Percentiles rank a stretch among this genome's conserved stretches.
Evolutionary conservation across 2,797 vertebrate genomes (phyloP).

Genomic region (Epinephelus coioides): DNA sequence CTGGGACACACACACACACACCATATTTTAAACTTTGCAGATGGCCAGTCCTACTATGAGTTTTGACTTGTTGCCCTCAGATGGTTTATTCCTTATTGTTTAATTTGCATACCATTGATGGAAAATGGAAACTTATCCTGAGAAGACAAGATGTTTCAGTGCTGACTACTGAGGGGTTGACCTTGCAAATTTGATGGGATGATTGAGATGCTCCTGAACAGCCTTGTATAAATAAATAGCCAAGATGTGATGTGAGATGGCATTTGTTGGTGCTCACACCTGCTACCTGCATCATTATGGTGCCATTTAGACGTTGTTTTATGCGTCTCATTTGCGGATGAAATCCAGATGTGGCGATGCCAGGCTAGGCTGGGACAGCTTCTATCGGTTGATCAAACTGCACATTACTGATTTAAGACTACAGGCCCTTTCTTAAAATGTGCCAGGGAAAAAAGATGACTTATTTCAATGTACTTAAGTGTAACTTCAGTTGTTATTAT

Average conservation of each 20-base stretch:
- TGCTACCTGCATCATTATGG: neutral
- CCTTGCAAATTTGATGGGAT: neutral
- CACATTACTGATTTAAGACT: no score
- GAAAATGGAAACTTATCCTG: neutral
- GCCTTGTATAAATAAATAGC: neutral
- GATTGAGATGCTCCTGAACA: neutral
- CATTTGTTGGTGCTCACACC: neutral
- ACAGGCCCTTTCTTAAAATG: no score
- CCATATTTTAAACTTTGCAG: constrained; percentile 34
- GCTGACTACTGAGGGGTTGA: neutral
- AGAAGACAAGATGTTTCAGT: neutral
- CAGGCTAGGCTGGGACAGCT: no score
- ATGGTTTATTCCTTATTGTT: constrained; percentile 27
- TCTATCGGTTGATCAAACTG: no score
- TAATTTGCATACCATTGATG: neutral
- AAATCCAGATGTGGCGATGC: no score
- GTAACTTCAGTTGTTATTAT: neutral
- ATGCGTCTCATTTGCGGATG: no score
- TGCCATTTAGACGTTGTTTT: neutral
- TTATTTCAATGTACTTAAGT: neutral
- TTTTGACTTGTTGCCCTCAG: constrained; percentile 15
- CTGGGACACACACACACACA: neutral
- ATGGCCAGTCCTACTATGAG: constrained; percentile 30
- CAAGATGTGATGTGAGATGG: neutral
- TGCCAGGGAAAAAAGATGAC: neutral